Evolutionary conservation across 2,797 vertebrate genomes (phyloP), one percentile per base, ranked within the genome.

Genomic region (Rhinichthys osculus): DNA sequence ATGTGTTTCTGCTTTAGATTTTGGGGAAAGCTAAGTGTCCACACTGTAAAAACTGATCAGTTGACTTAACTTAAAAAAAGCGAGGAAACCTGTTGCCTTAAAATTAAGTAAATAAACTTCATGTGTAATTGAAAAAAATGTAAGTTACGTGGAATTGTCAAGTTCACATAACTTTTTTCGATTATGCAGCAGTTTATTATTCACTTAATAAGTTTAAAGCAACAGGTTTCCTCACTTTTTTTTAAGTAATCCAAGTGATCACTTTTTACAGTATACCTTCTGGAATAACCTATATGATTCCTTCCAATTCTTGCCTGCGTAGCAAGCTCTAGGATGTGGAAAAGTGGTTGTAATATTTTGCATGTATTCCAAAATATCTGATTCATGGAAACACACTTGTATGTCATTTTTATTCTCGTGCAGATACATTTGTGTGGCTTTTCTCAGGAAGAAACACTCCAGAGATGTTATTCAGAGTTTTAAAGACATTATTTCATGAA

Each of bases 391-490:
- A 30, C 14, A 57, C 38, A 9, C 33, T 35, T 81, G 7, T 67
- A 16, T 52, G n/a, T 50, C 6, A 13, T 54, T 14, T 23, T 3
- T 23, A 14, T 76, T 10, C 50, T 38, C 50, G 38, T 38, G 50
- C 3, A 59, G 21, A 77, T 8, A 76, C 30, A n/a, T 77, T 76
- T 57, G 30, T 38, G 21, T 57, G 74, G 11, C 6, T 38, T 57
- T 57, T 8, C 74, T 38, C 74, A 38, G 50, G 4, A 77, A 77
- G 23, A 70, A 19, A 33, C 2, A 17, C 14, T 66, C 62, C 11
- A 59, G 57, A 62, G 9, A 17, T 66, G 62, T 66, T 66, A 66
- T 72, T 62, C 72, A 33, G 44, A 7, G 42, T 80, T 47, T 79
- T 14, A 47, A n/a, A 67, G 62, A 1, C 40, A 27, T 33, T 1